These are phyloP conservation scores for Lophius americanus DNA, from an alignment of 2,797 vertebrate genomes.

Conservation along the genomic window DNA sequence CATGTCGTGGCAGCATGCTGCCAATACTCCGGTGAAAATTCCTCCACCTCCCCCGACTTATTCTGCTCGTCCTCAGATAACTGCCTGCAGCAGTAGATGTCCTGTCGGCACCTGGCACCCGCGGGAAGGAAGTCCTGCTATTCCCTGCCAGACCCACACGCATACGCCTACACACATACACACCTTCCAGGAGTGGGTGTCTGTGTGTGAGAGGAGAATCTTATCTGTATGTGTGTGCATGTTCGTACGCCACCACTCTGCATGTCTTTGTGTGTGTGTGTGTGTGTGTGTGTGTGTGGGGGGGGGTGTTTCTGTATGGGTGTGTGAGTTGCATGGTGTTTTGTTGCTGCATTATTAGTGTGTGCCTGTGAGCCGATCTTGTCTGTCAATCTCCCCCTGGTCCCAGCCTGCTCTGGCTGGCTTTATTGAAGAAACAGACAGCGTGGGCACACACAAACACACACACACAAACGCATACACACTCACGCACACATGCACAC, in stretches of 20 bases:
- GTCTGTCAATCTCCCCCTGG: constrained; percentile 71
- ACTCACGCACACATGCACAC: constrained; percentile 43
- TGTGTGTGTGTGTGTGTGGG: constrained; percentile 39
- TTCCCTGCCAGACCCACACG: constrained; percentile 44
- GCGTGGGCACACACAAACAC: constrained; percentile 49
- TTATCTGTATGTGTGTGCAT: constrained; percentile 28
- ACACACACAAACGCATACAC: constrained; percentile 42
- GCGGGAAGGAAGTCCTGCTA: constrained; percentile 62
- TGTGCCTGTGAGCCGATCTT: constrained; percentile 71
- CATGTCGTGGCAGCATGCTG: constrained; percentile 61
- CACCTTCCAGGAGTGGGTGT: constrained; percentile 27
- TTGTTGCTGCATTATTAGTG: constrained; percentile 64
- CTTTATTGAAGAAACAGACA: constrained; percentile 75
- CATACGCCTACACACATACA: constrained; percentile 9
- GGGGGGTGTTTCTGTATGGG: constrained; percentile 36
- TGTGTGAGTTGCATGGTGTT: constrained; percentile 25
- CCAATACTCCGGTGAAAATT: constrained; percentile 52
- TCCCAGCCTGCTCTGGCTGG: constrained; percentile 71
- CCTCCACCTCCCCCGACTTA: constrained; percentile 23
- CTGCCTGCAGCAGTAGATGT: constrained; percentile 77
- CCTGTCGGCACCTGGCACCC: constrained; percentile 75
- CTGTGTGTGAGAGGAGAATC: constrained; percentile 22
- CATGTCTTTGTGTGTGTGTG: constrained; percentile 43
- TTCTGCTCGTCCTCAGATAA: constrained; percentile 74
- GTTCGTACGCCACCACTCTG: constrained; percentile 32